A percentile compares a stretch with the other conserved stretches of the same genome.
Conservation (phyloP, 2,888 invertebrate genomes). For the Heliconius erato region DNA sequence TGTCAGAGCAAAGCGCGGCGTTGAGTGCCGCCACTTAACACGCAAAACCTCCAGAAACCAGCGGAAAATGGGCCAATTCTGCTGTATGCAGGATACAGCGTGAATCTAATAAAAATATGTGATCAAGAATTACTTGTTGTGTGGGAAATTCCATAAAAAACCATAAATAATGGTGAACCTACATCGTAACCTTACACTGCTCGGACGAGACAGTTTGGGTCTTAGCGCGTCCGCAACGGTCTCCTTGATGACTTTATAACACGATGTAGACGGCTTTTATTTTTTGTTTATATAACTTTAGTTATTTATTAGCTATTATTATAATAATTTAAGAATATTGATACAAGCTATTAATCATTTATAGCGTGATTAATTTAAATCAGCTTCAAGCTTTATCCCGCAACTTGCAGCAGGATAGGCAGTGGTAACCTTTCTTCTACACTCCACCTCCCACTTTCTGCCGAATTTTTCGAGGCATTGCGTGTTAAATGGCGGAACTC, state of each 20-base stretch:
- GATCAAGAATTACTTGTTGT: not conserved
- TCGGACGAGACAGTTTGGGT: slow-evolving; percentile 35
- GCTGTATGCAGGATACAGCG: too few species aligned
- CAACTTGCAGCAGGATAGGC: too few species aligned
- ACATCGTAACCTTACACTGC: slow-evolving; percentile 43
- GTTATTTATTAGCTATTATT: not conserved
- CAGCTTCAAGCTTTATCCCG: too few species aligned
- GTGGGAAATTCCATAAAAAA: not conserved
- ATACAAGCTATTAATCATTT: not conserved
- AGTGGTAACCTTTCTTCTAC: too few species aligned
- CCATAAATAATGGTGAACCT: slow-evolving; percentile 33
- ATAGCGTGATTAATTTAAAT: not conserved
- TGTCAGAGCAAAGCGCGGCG: too few species aligned
- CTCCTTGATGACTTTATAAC: slow-evolving; percentile 38
- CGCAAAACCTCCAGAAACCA: too few species aligned
- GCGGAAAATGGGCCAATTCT: too few species aligned
- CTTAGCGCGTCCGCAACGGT: slow-evolving; percentile 23
- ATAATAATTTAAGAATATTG: not conserved
- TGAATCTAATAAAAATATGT: too few species aligned
- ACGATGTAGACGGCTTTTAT: slow-evolving; percentile 5
- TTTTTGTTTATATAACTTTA: slow-evolving; percentile 8
- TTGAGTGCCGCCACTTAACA: too few species aligned
- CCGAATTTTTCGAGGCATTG: too few species aligned
- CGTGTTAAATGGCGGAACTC: too few species aligned
- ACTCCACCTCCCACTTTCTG: too few species aligned